A percentile compares a stretch with the other conserved stretches of the same genome.
These are phyloP conservation scores for Ostrea edulis DNA, from an alignment of 1,140 invertebrate species.

Conservation along the genomic window DNA sequence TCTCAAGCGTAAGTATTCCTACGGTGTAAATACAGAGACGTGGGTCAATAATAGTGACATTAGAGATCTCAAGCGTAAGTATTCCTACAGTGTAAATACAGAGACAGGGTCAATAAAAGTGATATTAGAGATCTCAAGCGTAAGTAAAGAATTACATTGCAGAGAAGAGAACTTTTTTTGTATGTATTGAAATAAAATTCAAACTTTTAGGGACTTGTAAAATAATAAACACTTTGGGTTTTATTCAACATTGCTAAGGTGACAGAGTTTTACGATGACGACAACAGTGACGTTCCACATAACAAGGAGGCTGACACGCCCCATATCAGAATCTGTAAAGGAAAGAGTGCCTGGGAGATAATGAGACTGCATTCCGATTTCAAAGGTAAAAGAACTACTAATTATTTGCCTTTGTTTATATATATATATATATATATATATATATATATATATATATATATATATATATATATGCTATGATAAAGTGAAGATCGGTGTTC, in stretches of 20 bases:
- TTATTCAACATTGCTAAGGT: not conserved
- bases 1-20: conserved; percentile 32
- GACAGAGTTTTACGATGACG: conserved; percentile 49
- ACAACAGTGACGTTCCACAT: conserved; percentile 36
- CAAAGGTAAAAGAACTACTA: conserved; percentile 17
- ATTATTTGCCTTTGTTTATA: not conserved
- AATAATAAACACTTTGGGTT: too few relatives aligned
- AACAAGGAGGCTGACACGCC: conserved; percentile 41
- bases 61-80: conserved; percentile 41
- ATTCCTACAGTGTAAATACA: not conserved
- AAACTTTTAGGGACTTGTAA: too few relatives aligned
- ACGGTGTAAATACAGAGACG: not conserved
- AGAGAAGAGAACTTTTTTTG: too few relatives aligned
- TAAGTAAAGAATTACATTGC: not conserved
- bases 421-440: too few relatives aligned
- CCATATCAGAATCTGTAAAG: conserved; percentile 47
- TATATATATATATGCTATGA: too few relatives aligned
- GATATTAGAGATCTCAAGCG: conserved; percentile 35
- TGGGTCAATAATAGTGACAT: conserved; percentile 48
- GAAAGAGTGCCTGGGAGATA: conserved; percentile 53
- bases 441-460: too few relatives aligned
- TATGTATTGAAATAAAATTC: too few relatives aligned
- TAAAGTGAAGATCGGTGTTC: too few relatives aligned
- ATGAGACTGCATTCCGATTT: conserved; percentile 55
- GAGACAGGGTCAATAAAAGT: not conserved